Conservation (phyloP, 2,888 invertebrate species). For the Athalia cordata region DNA sequence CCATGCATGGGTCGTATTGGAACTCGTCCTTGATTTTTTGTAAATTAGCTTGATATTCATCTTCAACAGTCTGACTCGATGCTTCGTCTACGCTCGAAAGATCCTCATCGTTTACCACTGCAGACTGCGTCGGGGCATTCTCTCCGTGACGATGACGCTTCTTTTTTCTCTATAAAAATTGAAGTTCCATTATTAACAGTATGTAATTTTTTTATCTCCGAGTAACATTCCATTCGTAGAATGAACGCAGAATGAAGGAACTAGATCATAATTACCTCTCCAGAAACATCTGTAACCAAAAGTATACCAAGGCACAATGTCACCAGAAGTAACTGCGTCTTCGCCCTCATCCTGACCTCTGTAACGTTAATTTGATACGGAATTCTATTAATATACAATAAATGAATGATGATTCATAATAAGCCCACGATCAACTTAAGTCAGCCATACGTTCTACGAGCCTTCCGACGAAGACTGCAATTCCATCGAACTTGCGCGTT, state of each 20-base stretch:
- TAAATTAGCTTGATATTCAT: constrained; percentile 51
- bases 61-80: constrained; percentile 50
- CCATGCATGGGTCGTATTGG: constrained; percentile 85
- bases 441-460: neutral
- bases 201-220: neutral
- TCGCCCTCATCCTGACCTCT: constrained; percentile 64
- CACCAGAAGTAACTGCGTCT: constrained; percentile 65
- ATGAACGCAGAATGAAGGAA: neutral
- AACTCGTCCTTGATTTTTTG: constrained; percentile 50
- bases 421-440: neutral
- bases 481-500: neutral
- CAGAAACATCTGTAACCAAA: constrained; percentile 61
- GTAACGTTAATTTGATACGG: constrained; percentile 33
- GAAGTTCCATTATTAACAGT: too few relatives aligned
- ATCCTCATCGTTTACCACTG: constrained; percentile 58
- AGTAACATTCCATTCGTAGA: neutral
- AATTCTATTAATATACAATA: neutral
- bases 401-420: neutral
- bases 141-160: constrained; percentile 65
- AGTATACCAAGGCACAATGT: constrained; percentile 63
- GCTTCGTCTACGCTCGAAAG: constrained; percentile 55
- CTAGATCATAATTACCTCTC: constrained; percentile 60
- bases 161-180: constrained; percentile 60
- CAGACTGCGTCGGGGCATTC: constrained; percentile 63
- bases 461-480: too few relatives aligned